Conservation (phyloP, 2,888 invertebrate species). For the Drosophila nigritarsus region DNA sequence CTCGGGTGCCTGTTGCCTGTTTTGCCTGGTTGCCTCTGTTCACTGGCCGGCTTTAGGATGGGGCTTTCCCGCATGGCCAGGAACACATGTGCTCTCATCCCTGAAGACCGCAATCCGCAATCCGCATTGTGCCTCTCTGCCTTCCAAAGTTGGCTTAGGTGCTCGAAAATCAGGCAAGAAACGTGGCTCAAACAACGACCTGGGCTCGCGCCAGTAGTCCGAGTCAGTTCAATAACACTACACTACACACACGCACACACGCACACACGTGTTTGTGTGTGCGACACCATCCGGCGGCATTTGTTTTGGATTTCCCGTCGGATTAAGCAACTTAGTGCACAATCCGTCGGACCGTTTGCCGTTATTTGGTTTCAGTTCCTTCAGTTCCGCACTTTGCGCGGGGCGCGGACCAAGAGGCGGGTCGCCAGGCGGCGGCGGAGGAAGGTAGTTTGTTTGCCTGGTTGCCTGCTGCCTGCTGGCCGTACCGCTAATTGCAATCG, state of each 20-base stretch:
- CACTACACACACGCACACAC: conserved; percentile 19
- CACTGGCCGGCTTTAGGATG: conserved; percentile 67
- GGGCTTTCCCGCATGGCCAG: conserved; percentile 65
- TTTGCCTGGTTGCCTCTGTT: conserved; percentile 19
- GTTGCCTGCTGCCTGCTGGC: conserved; percentile 10
- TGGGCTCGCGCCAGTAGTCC: conserved; percentile 35
- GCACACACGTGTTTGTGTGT: background rate
- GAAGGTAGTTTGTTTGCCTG: background rate
- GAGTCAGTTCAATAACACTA: conserved; percentile 69
- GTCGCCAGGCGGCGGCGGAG: background rate
- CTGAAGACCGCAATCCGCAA: conserved; percentile 13
- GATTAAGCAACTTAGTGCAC: conserved; percentile 78
- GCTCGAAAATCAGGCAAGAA: conserved; percentile 23
- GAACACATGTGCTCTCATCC: conserved; percentile 46
- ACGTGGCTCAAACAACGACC: conserved; percentile 14
- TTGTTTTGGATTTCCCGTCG: conserved; percentile 79
- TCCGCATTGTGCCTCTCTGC: conserved; percentile 47
- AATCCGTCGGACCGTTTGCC: conserved; percentile 44
- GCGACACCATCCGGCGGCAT: conserved; percentile 55
- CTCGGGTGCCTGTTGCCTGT: conserved; percentile 15
- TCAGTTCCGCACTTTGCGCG: conserved; percentile 46
- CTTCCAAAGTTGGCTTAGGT: conserved; percentile 59
- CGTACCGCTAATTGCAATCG: conserved; percentile 69
- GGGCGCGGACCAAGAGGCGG: conserved; percentile 3
- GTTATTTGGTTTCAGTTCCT: conserved; percentile 47